These are phyloP conservation scores for Strix aluco DNA, from an alignment of 2,113 vertebrate species.

Conservation along the genomic window DNA sequence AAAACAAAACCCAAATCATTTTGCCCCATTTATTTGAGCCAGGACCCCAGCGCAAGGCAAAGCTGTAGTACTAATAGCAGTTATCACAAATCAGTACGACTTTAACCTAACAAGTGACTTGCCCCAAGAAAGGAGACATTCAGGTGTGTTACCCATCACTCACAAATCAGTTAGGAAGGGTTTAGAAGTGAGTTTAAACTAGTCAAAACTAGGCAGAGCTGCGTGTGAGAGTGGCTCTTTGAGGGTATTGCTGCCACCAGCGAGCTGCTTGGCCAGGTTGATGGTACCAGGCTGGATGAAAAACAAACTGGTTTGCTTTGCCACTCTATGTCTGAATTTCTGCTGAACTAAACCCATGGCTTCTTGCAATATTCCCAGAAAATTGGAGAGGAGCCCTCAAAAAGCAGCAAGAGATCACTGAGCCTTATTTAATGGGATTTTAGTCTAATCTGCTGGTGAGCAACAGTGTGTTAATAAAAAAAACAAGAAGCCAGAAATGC, in stretches of 20 bases:
- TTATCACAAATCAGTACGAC: not conserved
- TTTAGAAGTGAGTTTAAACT: not conserved
- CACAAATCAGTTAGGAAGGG: not conserved
- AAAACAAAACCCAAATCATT: not conserved
- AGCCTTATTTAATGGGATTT: not conserved
- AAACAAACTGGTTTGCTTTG: not conserved
- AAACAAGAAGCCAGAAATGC: not conserved
- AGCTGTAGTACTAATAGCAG: not conserved
- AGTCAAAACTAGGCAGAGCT: not conserved
- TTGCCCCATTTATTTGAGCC: not conserved
- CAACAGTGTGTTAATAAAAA: not conserved
- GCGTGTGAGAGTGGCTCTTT: not conserved
- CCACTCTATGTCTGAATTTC: not conserved
- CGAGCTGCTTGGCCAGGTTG: fast-evolving
- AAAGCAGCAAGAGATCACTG: fast-evolving
- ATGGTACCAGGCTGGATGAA: not conserved
- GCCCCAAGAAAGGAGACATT: not conserved
- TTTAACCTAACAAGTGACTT: not conserved
- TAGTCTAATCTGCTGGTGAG: not conserved
- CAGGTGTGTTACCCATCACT: not conserved
- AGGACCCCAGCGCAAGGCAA: not conserved
- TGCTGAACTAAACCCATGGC: not conserved
- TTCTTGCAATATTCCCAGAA: not conserved
- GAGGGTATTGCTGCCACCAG: not conserved
- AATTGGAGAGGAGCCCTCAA: not conserved